These are phyloP conservation scores for Geophilus truncorum DNA, from an alignment of 2,888 invertebrate genomes.

Conservation along the genomic window DNA sequence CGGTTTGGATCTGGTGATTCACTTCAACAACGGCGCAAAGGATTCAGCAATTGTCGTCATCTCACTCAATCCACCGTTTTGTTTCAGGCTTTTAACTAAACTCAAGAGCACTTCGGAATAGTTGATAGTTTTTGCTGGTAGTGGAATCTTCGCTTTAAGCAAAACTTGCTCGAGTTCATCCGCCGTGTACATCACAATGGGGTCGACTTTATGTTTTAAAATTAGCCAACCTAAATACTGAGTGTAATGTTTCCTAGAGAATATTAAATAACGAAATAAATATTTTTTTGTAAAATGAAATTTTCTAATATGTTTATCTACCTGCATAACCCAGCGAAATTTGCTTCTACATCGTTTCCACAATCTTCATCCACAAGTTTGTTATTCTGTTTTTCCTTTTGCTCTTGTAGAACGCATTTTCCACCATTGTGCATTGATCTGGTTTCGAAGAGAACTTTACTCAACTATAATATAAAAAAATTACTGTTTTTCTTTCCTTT, in stretches of 20 bases:
- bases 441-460: not conserved
- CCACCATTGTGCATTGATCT: not conserved
- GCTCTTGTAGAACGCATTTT: not conserved
- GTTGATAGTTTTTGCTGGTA: not conserved
- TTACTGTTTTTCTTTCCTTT: too few relatives aligned
- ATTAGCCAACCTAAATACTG: conserved; percentile 5
- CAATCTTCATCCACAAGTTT: not conserved
- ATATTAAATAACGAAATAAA: too few relatives aligned
- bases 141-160: not conserved
- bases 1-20: too few relatives aligned
- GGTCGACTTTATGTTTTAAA: not conserved
- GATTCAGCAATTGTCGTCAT: not conserved
- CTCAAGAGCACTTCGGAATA: not conserved
- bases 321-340: not conserved
- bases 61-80: not conserved
- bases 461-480: not conserved
- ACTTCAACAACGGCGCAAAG: not conserved
- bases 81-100: not conserved
- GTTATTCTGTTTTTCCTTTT: not conserved
- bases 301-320: too few relatives aligned
- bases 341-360: not conserved
- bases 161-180: not conserved
- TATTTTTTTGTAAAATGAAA: too few relatives aligned
- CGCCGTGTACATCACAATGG: not conserved
- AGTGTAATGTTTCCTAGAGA: not conserved